phyloP scores from a whole-genome alignment of 2,113 vertebrate genomes.

The Nerophis ophidion region DNA sequence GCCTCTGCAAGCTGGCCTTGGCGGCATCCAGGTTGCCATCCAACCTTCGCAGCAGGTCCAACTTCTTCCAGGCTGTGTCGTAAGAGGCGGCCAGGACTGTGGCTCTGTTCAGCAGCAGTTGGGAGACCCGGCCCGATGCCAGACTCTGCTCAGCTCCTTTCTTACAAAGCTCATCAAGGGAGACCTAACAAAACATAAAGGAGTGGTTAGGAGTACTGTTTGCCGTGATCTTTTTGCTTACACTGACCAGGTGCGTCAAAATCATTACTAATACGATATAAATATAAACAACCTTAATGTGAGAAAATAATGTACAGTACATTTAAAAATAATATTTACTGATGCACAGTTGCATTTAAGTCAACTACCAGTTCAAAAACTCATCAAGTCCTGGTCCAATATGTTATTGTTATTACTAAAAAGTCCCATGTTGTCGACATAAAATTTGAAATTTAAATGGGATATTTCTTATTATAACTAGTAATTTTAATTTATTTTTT shows the following conservation, averaged over 20 bases:
- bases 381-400: no score
- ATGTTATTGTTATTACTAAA: no score
- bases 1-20: constrained; percentile 90
- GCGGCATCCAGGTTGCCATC: constrained; percentile 86
- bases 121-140: constrained; percentile 80
- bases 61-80: constrained; percentile 94
- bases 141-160: constrained; percentile 91
- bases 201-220: background rate
- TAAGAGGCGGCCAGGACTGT: constrained; percentile 91
- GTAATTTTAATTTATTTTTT: no score
- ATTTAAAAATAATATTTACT: no score
- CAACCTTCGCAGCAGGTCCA: constrained; percentile 86
- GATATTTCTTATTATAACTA: no score
- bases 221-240: background rate
- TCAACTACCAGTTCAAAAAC: no score
- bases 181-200: constrained; percentile 64
- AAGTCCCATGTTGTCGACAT: no score
- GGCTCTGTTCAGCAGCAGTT: constrained; percentile 89
- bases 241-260: background rate
- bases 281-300: background rate
- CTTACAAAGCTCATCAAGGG: constrained; percentile 93
- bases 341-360: no score
- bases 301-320: background rate
- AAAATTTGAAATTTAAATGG: no score
- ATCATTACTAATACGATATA: background rate